phyloP scores from a whole-genome alignment of 2,113 vertebrate species.

The Actenoides lindsayi region DNA sequence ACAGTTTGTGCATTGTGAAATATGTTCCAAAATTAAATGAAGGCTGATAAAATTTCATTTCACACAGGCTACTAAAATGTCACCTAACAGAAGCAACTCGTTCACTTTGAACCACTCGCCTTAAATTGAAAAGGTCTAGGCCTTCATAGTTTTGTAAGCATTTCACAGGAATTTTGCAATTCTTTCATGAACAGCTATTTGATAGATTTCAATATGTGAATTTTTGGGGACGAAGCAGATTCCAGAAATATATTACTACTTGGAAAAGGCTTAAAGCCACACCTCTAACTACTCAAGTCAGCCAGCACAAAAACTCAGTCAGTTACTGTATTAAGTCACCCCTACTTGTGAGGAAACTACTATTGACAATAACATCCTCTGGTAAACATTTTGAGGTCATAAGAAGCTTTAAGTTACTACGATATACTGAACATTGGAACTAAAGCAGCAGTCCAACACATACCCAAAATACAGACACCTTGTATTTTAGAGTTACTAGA shows the following conservation, averaged over 20 bases:
- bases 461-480: neutral
- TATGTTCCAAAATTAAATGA: neutral
- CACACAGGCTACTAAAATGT: neutral
- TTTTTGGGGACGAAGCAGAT: neutral
- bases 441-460: neutral
- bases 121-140: neutral
- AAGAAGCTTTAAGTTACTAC: neutral
- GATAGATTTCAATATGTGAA: neutral
- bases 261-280: neutral
- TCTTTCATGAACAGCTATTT: neutral
- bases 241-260: neutral
- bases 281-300: neutral
- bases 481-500: neutral
- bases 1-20: neutral
- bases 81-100: neutral
- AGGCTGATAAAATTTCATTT: neutral
- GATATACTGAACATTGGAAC: neutral
- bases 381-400: neutral
- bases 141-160: neutral
- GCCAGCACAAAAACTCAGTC: neutral
- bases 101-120: neutral
- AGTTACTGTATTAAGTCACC: neutral
- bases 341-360: neutral
- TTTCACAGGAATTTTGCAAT: neutral
- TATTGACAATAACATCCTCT: neutral